These are phyloP conservation scores for Eremophila alpestris DNA, from an alignment of 2,797 vertebrate genomes.

Conservation along the genomic window DNA sequence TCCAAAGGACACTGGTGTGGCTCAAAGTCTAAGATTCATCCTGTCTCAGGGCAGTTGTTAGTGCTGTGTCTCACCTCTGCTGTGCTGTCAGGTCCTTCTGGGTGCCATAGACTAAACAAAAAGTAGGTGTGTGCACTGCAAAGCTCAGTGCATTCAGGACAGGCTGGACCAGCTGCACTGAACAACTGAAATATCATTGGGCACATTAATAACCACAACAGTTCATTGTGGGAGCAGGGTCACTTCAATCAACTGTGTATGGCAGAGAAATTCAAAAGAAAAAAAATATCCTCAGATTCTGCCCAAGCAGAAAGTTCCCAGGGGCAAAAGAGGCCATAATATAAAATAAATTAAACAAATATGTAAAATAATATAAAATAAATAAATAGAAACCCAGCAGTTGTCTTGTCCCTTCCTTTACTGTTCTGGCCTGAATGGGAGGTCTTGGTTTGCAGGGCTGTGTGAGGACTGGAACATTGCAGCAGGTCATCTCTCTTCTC, in stretches of 20 bases:
- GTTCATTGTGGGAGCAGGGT: background rate
- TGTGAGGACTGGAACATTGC: background rate
- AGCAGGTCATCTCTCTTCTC: background rate
- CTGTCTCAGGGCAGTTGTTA: background rate
- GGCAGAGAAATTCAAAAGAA: background rate
- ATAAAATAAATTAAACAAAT: background rate
- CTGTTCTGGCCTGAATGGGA: background rate
- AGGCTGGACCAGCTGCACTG: background rate
- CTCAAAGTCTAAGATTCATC: background rate
- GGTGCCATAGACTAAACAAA: background rate
- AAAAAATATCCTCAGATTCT: background rate
- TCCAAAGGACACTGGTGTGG: conserved; percentile 6
- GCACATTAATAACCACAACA: accelerated
- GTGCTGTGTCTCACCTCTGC: background rate
- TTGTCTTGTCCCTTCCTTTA: background rate
- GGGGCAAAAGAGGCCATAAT: background rate
- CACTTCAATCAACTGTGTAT: background rate
- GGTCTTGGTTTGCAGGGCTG: background rate
- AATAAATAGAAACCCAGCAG: background rate
- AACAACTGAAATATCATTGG: background rate
- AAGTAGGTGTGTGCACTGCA: background rate
- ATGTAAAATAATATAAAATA: too few species aligned
- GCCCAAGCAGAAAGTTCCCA: background rate
- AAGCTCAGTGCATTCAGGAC: background rate
- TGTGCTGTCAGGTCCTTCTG: background rate